phyloP scores from a whole-genome alignment of 2,113 vertebrate genomes.

The Empidonax traillii region DNA sequence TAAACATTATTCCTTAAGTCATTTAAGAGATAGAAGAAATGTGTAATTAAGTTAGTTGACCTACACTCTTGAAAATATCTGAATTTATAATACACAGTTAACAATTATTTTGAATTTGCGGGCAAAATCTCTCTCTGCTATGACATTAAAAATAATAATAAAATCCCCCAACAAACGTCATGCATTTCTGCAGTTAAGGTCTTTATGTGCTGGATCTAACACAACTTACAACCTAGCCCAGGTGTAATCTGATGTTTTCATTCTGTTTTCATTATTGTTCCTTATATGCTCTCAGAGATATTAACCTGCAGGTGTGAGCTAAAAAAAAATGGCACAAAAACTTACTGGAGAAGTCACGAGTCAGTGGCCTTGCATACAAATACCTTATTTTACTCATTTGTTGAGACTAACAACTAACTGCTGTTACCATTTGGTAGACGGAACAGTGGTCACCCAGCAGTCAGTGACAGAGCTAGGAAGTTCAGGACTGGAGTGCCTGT shows the following conservation, averaged over 20 bases:
- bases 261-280: background rate
- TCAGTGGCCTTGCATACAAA: background rate
- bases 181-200: background rate
- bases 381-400: rapidly evolving
- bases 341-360: background rate
- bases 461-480: background rate
- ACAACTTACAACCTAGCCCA: background rate
- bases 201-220: background rate
- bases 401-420: background rate
- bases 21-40: background rate
- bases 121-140: background rate
- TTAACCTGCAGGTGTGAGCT: background rate
- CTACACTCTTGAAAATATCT: background rate
- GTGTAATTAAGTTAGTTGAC: background rate
- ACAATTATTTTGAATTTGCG: background rate
- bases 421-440: background rate
- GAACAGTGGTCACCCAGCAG: background rate
- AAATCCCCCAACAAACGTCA: background rate
- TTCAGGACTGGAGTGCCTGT: background rate
- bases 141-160: background rate
- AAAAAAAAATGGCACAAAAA: background rate
- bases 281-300: background rate
- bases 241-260: background rate
- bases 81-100: background rate
- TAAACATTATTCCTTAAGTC: background rate